Conservation (phyloP, 2,113 vertebrate genomes). For the human (Homo sapiens) region DNA sequence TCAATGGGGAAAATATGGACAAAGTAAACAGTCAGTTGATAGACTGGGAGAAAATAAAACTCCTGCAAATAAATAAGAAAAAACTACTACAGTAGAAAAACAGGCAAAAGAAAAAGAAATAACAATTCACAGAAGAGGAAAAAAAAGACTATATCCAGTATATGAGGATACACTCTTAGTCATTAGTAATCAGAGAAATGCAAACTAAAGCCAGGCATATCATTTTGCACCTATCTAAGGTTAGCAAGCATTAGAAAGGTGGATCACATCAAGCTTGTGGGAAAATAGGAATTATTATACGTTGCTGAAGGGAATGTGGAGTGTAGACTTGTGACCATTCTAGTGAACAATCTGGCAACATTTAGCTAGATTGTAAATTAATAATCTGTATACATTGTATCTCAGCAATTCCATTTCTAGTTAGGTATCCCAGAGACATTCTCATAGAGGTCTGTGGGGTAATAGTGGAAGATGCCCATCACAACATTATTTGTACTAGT, state of each 20-base stretch:
- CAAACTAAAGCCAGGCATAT: neutral
- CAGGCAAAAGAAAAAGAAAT: neutral
- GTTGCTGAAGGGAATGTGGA: neutral
- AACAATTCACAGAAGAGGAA: neutral
- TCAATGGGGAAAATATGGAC: conserved; percentile 26
- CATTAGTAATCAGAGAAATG: neutral
- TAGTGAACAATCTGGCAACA: neutral
- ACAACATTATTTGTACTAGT: neutral
- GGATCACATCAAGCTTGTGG: neutral
- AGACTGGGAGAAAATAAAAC: conserved; percentile 15
- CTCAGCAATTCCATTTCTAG: neutral
- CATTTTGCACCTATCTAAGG: neutral
- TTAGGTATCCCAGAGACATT: neutral
- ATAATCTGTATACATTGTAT: neutral
- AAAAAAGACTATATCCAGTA: neutral
- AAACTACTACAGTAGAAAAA: neutral
- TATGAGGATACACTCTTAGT: neutral
- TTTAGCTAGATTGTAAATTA: conserved; percentile 11
- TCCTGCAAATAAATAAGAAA: conserved; percentile 19
- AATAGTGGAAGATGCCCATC: neutral
- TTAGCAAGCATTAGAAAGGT: neutral
- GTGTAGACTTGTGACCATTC: neutral
- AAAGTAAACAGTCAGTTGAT: neutral
- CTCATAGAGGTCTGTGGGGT: neutral
- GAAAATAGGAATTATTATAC: neutral